Base-by-base conservation (phyloP, 2,113 vertebrate species). In the Nibea albiflora region DNA sequence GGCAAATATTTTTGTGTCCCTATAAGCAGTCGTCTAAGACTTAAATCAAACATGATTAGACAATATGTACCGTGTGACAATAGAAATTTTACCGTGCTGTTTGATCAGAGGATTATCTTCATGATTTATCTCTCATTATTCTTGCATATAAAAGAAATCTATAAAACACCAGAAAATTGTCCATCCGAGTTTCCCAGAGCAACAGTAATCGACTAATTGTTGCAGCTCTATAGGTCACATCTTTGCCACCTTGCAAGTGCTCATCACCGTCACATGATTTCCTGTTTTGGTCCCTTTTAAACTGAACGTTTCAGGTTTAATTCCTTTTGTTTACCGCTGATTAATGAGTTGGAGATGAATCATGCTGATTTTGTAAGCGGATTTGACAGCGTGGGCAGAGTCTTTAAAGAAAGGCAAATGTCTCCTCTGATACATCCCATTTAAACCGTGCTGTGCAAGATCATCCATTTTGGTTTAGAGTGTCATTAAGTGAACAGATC, bases 251-350 rank as follows among this genome's bases (percentile, higher is more conserved):
- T 39, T 73, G 56, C 58, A 28, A 76, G 28, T 76, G 58, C 17
- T 64, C 46, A 49, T 75, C 52, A 9, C 49, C 44, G 75, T 78
- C 46, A 75, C 47, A 4, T 12, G 22, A 53, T 64, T 53, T 17
- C 22, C 1, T 17, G 53, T 20, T 1, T 31, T 12, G 42, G 53
- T 61, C n/a, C 2, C 54, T 47, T 47, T 47, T 47, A 24, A 70
- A 26, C 54, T 42, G 56, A 19, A 11, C 22, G 42, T 26, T 71
- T 81, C 11, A 0, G 0, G 11, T 67, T 73, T 24, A 16, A 60
- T 71, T 78, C 17, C 61, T 72, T 46, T 67, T 35, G 31, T 67
- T 83, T 50, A 15, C 76, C 8, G 66, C 73, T 67, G 71, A 76
- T 84, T 79, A 73, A 57, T 69, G 69, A 74, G 31, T 14, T 42